These are phyloP conservation scores for Sander lucioperca DNA, from an alignment of 2,113 vertebrate species.

Conservation along the genomic window DNA sequence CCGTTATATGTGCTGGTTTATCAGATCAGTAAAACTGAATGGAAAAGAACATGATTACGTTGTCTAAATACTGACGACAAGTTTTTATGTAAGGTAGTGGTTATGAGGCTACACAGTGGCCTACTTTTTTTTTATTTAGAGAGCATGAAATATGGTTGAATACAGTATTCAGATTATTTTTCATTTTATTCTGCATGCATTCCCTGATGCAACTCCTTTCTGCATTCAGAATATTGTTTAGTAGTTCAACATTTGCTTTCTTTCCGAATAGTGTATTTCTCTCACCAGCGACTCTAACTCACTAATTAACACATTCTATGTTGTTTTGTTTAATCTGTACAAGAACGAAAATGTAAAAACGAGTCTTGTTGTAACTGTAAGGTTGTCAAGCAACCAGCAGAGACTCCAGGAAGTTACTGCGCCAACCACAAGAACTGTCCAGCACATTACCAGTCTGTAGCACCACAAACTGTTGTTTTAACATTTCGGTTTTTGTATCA, in stretches of 20 bases:
- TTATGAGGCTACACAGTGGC: background rate
- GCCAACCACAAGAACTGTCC: background rate
- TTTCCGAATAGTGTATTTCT: background rate
- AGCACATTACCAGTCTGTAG: background rate
- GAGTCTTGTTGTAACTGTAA: background rate
- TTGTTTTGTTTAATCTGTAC: too few relatives aligned
- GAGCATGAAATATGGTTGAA: background rate
- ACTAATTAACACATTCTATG: background rate
- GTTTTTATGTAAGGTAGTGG: background rate
- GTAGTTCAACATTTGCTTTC: background rate
- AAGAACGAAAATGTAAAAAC: background rate
- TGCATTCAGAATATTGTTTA: background rate
- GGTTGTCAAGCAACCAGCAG: background rate
- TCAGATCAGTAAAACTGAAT: conserved; percentile 32
- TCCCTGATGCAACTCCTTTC: background rate
- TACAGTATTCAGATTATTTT: background rate
- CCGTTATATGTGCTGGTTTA: conserved; percentile 28
- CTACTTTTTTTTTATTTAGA: background rate
- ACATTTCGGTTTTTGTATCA: background rate
- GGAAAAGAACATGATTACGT: conserved; percentile 17
- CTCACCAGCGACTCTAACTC: background rate
- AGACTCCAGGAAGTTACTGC: background rate
- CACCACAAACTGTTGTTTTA: background rate
- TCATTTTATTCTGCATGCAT: background rate
- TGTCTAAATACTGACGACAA: conserved; percentile 14